Evolutionary conservation across 2,888 invertebrate genomes (phyloP), one percentile per base, ranked within the genome.

Genomic region (Kryphioiulus occultus): DNA sequence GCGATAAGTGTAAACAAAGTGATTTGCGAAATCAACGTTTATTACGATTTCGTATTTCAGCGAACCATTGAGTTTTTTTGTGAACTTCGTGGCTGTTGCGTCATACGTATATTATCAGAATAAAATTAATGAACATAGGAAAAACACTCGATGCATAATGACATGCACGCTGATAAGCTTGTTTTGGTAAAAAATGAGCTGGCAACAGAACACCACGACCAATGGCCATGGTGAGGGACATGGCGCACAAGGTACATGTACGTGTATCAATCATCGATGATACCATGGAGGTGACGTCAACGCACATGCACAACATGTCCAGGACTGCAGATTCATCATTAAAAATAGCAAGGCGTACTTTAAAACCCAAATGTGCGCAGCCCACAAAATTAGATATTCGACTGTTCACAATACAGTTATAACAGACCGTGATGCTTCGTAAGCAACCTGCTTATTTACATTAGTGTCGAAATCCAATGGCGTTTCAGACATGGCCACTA

Each of bases 101-200:
- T 68, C 68, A 12, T 7, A 26, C 22, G 26, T 10, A 4, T 26
- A 26, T n/a, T 0, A 68, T 26, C 68, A 12, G 68, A 68, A 68
- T 19, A 26, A 68, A 26, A 44, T 39, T 68, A 26, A 68, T 68
- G 26, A 68, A 68, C 12, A 10, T 0, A 26, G 22, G 59, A 68
- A 68, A 68, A 68, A 68, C 68, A 68, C 68, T 68, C n/a, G 26
- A 68, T 26, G 26, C 26, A 68, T 68, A 68, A n/a, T 68, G 68
- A 68, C 68, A 26, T 68, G 10, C 26, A 26, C 68, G 68, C 26
- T 26, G 68, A 68, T 68, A 68, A 68, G 22, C 26, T 26, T 7
- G 10, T 68, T 68, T 68, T 26, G 7, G 68, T 3, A 68, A n/a
- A n/a, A n/a, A 68, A 68, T 12, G 17, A 22, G 26, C 9, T 68